These are phyloP conservation scores for Pelochelys cantorii DNA, from an alignment of 2,797 vertebrate species.

Conservation along the genomic window DNA sequence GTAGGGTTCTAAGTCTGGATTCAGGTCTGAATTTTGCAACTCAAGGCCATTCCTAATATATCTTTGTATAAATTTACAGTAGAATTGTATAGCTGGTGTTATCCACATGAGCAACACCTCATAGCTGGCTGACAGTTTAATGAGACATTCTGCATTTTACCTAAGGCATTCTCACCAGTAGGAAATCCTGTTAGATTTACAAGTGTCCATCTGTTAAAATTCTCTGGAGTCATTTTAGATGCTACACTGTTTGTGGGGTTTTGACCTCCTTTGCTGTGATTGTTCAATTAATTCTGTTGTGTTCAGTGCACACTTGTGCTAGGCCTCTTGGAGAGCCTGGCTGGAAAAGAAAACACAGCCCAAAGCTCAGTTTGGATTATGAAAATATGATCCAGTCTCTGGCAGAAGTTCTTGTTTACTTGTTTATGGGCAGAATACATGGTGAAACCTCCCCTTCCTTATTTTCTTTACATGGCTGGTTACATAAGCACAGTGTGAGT, in stretches of 20 bases:
- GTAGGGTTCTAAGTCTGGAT: constrained; percentile 45
- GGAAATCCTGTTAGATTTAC: constrained; percentile 85
- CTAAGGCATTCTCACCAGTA: constrained; percentile 80
- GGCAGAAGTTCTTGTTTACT: constrained; percentile 21
- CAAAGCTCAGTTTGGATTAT: constrained; percentile 76
- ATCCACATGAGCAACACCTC: constrained; percentile 76
- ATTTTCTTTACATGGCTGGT: neutral
- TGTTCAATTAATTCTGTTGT: constrained; percentile 81
- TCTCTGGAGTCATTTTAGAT: constrained; percentile 79
- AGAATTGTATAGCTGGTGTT: constrained; percentile 59
- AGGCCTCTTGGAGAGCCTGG: constrained; percentile 82
- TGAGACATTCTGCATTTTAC: constrained; percentile 83
- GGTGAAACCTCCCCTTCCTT: neutral
- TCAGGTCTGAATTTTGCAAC: constrained; percentile 26
- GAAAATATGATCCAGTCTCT: constrained; percentile 64
- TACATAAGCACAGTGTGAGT: constrained; percentile 17
- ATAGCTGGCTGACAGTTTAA: constrained; percentile 82
- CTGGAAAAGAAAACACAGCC: constrained; percentile 82
- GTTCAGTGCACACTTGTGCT: constrained; percentile 82
- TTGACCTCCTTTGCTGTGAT: constrained; percentile 80
- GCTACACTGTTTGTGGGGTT: constrained; percentile 78
- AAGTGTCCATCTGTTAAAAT: constrained; percentile 84
- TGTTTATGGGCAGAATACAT: constrained; percentile 56
- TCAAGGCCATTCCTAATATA: constrained; percentile 40
- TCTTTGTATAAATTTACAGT: constrained; percentile 37